phyloP scores from a whole-genome alignment of 2,888 invertebrate genomes.

The Leptopilina syphax region DNA sequence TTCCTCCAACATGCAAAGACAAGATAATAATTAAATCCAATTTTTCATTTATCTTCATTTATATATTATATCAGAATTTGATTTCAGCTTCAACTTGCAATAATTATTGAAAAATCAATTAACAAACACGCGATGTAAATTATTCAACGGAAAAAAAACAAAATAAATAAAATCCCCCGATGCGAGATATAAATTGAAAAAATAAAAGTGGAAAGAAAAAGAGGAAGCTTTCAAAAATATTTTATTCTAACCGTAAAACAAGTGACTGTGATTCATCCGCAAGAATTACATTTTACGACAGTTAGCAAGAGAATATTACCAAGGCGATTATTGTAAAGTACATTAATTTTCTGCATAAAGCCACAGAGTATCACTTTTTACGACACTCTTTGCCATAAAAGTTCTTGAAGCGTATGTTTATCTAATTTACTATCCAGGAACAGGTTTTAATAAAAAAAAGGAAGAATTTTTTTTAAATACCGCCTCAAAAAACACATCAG shows the following conservation, averaged over 20 bases:
- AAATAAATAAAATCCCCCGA: too few species aligned
- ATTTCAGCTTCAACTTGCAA: not conserved
- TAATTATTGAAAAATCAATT: not conserved
- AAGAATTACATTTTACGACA: constrained; percentile 22
- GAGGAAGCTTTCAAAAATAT: not conserved
- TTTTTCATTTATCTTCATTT: not conserved
- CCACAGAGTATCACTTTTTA: constrained; percentile 26
- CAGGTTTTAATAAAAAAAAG: constrained; percentile 1
- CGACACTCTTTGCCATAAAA: constrained; percentile 30
- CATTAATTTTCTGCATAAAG: constrained; percentile 37
- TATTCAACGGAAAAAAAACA: too few species aligned
- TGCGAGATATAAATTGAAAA: not conserved
- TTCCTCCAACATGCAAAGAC: not conserved
- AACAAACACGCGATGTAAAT: too few species aligned
- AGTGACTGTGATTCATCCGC: constrained; percentile 13
- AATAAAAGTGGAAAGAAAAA: not conserved
- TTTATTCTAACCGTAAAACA: constrained; percentile 8
- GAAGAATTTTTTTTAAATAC: not conserved
- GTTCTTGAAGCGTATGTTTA: constrained; percentile 11
- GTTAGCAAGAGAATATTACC: constrained; percentile 19
- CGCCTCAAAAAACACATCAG: not conserved
- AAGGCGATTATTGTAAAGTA: constrained; percentile 30
- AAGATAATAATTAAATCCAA: constrained; percentile 4
- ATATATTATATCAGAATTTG: not conserved
- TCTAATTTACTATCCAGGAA: constrained; percentile 14